Conservation (phyloP, 2,888 invertebrate genomes). For the Polydrusus pterygomalis region DNA sequence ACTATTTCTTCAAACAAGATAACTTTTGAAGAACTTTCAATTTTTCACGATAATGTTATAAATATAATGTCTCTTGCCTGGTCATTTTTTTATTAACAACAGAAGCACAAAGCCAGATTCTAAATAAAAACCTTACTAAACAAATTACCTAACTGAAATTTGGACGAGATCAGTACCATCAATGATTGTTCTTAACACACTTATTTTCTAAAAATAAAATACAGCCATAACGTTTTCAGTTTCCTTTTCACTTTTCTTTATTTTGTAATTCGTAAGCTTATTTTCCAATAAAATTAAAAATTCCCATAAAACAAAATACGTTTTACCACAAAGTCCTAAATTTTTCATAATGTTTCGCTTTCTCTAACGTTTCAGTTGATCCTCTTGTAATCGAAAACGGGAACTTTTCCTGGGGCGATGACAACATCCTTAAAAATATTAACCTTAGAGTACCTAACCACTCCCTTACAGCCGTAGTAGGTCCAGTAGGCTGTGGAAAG, state of each 20-base stretch:
- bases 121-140: too few relatives aligned
- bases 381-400: constrained; percentile 72
- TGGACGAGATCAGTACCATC: too few relatives aligned
- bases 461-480: constrained; percentile 71
- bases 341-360: constrained; percentile 5
- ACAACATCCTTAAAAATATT: constrained; percentile 63
- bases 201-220: too few relatives aligned
- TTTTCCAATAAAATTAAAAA: constrained; percentile 27
- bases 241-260: not conserved
- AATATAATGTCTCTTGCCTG: too few relatives aligned
- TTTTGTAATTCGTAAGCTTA: not conserved
- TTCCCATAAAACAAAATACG: constrained; percentile 1
- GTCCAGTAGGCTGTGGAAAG: constrained; percentile 73
- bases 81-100: too few relatives aligned
- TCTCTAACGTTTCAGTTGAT: constrained; percentile 55
- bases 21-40: too few relatives aligned
- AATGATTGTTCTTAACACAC: too few relatives aligned
- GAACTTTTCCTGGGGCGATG: constrained; percentile 73
- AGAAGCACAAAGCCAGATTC: too few relatives aligned
- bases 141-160: too few relatives aligned
- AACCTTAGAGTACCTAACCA: constrained; percentile 66
- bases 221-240: too few relatives aligned
- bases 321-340: not conserved
- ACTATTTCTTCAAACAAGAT: too few relatives aligned
- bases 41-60: too few relatives aligned